Evolutionary conservation across 2,888 invertebrate species (phyloP).

Genomic region (Nephrocerus scutellatus): DNA sequence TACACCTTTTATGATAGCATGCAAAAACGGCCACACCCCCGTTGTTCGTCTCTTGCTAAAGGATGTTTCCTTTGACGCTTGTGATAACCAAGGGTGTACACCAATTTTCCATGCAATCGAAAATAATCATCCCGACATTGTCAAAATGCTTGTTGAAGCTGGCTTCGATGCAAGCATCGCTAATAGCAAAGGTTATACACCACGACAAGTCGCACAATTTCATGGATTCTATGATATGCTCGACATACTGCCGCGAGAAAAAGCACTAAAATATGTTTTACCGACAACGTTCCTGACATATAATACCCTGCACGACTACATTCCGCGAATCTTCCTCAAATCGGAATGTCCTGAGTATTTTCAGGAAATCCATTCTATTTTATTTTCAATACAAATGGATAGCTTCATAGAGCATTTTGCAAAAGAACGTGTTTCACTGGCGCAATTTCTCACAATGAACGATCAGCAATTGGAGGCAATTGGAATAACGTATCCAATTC

Average conservation of each 20-base stretch:
- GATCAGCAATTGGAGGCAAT: slow-evolving; percentile 33
- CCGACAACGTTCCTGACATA: slow-evolving; percentile 39
- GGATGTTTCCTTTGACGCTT: slow-evolving; percentile 37
- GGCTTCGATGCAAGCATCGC: slow-evolving; percentile 34
- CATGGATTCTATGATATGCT: slow-evolving; percentile 42
- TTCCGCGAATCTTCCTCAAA: slow-evolving; percentile 42
- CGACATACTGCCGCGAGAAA: slow-evolving; percentile 34
- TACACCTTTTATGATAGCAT: slow-evolving; percentile 45
- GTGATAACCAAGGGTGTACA: slow-evolving; percentile 42
- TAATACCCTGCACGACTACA: slow-evolving; percentile 37
- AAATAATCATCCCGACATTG: slow-evolving; percentile 38
- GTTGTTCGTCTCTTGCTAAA: slow-evolving; percentile 34
- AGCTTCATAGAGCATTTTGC: slow-evolving; percentile 36
- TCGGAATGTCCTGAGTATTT: slow-evolving; percentile 45
- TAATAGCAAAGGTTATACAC: slow-evolving; percentile 41
- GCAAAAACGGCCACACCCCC: slow-evolving; percentile 33
- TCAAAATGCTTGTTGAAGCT: slow-evolving; percentile 35
- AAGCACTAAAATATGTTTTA: slow-evolving; percentile 28
- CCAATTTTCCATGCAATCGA: slow-evolving; percentile 45
- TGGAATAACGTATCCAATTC: slow-evolving; percentile 37
- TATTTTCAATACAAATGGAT: slow-evolving; percentile 33
- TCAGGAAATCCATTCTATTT: slow-evolving; percentile 39
- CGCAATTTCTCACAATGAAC: slow-evolving; percentile 39
- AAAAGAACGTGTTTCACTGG: slow-evolving; percentile 32
- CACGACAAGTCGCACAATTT: slow-evolving; percentile 39